A percentile compares a stretch with the other conserved stretches of the same genome.
Conservation (phyloP, 1,140 invertebrate genomes). For the Lutraria rhynchaena region DNA sequence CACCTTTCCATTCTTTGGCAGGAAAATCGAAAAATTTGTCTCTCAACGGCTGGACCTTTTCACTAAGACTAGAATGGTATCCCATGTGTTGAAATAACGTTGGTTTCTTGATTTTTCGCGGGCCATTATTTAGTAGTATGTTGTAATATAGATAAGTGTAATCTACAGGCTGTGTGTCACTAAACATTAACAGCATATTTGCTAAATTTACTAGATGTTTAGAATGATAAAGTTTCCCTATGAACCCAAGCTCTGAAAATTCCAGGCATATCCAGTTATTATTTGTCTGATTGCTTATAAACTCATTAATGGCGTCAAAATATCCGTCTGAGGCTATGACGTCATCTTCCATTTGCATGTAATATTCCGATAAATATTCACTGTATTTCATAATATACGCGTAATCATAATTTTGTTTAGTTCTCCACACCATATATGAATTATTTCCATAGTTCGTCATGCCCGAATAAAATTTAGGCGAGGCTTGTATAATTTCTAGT, state of each 20-base stretch:
- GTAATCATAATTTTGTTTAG: slow-evolving; percentile 80
- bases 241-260: slow-evolving; percentile 79
- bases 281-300: slow-evolving; percentile 65
- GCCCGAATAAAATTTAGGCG: slow-evolving; percentile 72
- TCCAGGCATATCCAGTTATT: slow-evolving; percentile 76
- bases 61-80: slow-evolving; percentile 84
- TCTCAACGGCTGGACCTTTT: slow-evolving; percentile 97
- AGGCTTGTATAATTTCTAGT: slow-evolving; percentile 76
- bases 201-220: slow-evolving; percentile 75
- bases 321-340: slow-evolving; percentile 72
- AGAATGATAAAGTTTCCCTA: slow-evolving; percentile 79
- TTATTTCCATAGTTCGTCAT: slow-evolving; percentile 41
- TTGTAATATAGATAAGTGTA: slow-evolving; percentile 79
- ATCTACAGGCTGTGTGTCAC: slow-evolving; percentile 80
- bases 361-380: slow-evolving; percentile 73
- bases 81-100: slow-evolving; percentile 81
- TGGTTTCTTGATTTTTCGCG: slow-evolving; percentile 66
- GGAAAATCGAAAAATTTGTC: slow-evolving; percentile 79
- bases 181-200: slow-evolving; percentile 78
- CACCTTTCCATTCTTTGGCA: slow-evolving; percentile 64
- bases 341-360: slow-evolving; percentile 80
- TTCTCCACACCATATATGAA: slow-evolving; percentile 74
- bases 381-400: slow-evolving; percentile 76
- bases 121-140: slow-evolving; percentile 63
- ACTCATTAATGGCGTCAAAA: slow-evolving; percentile 72